These are phyloP conservation scores for Pyrocephalus nanus DNA, from an alignment of 2,797 vertebrate genomes.

Conservation along the genomic window DNA sequence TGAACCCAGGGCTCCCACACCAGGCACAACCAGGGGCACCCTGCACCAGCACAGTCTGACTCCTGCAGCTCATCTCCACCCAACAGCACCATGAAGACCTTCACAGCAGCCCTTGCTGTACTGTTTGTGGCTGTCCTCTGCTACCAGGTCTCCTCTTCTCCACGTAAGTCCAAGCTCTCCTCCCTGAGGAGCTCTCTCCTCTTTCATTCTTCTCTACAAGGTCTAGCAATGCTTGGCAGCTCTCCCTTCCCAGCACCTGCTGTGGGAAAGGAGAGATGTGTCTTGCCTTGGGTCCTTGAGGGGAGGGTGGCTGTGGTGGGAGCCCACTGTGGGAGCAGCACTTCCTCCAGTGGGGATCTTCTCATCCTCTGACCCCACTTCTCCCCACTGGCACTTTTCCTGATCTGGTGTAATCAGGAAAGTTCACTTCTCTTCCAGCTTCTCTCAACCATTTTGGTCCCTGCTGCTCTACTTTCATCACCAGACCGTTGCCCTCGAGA, in stretches of 20 bases:
- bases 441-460: neutral
- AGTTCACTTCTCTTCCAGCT: slow-evolving; percentile 35
- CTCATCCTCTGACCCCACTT: neutral
- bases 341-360: neutral
- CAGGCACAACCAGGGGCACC: neutral
- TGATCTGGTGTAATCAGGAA: neutral
- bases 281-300: neutral
- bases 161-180: neutral
- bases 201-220: neutral
- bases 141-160: neutral
- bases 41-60: neutral
- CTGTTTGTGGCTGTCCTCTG: neutral
- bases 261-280: neutral
- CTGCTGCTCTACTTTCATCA: slow-evolving; percentile 44
- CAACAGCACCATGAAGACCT: slow-evolving; percentile 38
- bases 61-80: neutral
- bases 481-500: neutral
- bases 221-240: neutral
- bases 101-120: neutral
- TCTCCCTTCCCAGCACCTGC: neutral
- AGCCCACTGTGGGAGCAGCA: neutral
- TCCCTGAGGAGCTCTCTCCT: neutral
- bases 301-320: neutral
- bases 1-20: neutral
- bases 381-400: neutral